Conservation (phyloP, 2,888 invertebrate genomes). For the Steinernema hermaphroditum region DNA sequence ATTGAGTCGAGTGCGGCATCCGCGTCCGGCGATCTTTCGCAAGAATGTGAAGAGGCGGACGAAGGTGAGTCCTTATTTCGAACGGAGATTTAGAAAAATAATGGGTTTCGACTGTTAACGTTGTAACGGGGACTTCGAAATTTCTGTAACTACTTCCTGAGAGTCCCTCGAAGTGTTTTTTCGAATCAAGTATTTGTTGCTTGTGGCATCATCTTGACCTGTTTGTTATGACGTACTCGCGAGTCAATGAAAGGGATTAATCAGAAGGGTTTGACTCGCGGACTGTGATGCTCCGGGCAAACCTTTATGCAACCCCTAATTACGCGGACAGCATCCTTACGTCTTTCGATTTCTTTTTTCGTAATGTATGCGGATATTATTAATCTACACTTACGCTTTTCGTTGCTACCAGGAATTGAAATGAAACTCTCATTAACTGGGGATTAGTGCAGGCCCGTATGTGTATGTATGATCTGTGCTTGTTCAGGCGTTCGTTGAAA, state of each 20-base stretch:
- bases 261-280: background rate
- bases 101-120: too few species aligned
- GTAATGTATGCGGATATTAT: background rate
- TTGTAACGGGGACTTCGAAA: too few species aligned
- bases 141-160: too few species aligned
- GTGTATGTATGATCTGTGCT: slow-evolving; percentile 13
- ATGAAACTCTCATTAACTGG: slow-evolving; percentile 9
- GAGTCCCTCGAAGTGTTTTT: too few species aligned
- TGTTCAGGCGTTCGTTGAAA: background rate
- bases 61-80: background rate
- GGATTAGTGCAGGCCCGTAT: slow-evolving; percentile 18
- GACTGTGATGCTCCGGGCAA: too few species aligned
- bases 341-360: background rate
- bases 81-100: too few species aligned
- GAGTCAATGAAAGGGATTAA: background rate
- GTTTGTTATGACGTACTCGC: background rate
- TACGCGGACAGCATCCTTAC: background rate
- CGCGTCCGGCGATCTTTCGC: background rate
- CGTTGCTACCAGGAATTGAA: slow-evolving; percentile 14
- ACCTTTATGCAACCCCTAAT: background rate
- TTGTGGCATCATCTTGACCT: too few species aligned
- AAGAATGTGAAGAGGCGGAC: background rate
- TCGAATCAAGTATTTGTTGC: too few species aligned
- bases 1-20: background rate
- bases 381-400: background rate